Evolutionary conservation across 2,113 vertebrate genomes (phyloP), one percentile per base, ranked within the genome.

Genomic region (Trichomycterus rosablanca): DNA sequence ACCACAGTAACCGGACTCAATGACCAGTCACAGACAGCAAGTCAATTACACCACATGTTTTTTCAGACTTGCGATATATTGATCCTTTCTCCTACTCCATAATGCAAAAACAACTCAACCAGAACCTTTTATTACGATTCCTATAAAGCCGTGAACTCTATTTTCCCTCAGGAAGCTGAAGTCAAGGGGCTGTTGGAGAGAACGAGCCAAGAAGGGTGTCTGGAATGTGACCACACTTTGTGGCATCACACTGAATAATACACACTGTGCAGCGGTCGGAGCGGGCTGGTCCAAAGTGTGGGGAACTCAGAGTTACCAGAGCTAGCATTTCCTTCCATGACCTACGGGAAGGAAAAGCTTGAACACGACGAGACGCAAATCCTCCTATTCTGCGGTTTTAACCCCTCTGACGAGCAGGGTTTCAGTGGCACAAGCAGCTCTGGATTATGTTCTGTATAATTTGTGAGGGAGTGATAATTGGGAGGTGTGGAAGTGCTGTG

Each of bases 181-280:
- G 69, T 73, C 73, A 74, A 77, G 75, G 43, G 50, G 63, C 59
- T 54, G 49, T 39, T 5, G 63, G 39, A 52, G 42, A 63, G 65
- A 70, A 71, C 72, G 68, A 44, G 40, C 49, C 45, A 61, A 73
- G 66, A 52, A 69, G 62, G 34, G 68, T 54, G 70, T 58, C 68
- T 74, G 75, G 74, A 80, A 80, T 74, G 75, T 44, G 28, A 60
- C 68, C 68, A 61, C 43, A 68, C 76, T 81, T 78, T 73, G 58
- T 73, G 70, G 78, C 64, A 76, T 73, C 60, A 34, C 73, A 65
- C 53, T 70, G 74, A 84, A 83, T 72, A 74, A 75, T 70, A 63
- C 71, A 65, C 68, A 68, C 68, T 74, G 74, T 55, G 22, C 28
- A 66, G 66, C 53, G 67, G 67, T 72, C 49, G 60, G 45, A 66